A percentile compares a stretch with the other conserved stretches of the same genome.
Conservation (phyloP, 2,113 vertebrate species). For the Psammodynastes pulverulentus region DNA sequence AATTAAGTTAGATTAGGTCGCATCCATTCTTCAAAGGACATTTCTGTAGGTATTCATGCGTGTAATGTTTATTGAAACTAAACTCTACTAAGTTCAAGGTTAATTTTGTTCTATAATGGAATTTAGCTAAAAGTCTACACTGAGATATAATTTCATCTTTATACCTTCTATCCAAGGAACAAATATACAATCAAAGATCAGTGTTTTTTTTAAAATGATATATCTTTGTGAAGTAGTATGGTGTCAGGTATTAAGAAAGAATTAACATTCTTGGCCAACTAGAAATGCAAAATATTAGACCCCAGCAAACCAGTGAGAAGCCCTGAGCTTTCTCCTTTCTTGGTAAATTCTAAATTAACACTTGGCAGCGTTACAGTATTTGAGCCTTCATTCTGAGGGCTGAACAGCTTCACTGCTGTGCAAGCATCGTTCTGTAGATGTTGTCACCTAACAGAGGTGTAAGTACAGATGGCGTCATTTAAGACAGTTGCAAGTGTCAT, state of each 20-base stretch:
- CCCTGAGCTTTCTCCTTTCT: not conserved
- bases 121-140: not conserved
- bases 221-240: not conserved
- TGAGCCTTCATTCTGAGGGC: slow-evolving; percentile 1
- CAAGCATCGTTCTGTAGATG: not conserved
- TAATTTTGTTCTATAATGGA: not conserved
- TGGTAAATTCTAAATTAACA: accelerated
- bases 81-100: not conserved
- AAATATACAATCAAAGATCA: not conserved
- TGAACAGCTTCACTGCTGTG: slow-evolving; percentile 11
- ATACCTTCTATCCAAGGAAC: not conserved
- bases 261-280: not conserved
- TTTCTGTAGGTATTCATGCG: not conserved
- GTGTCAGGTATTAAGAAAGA: not conserved
- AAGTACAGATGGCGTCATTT: not conserved
- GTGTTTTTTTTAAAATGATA: not conserved
- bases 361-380: not conserved
- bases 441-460: slow-evolving; percentile 2
- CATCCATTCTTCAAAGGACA: not conserved
- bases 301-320: accelerated
- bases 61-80: not conserved
- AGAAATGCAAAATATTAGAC: not conserved
- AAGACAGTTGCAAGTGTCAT: slow-evolving; percentile 13
- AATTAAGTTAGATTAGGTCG: not conserved
- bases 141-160: not conserved